These are phyloP conservation scores for Himalopsyche japonica DNA, from an alignment of 2,888 invertebrate genomes.

Conservation along the genomic window DNA sequence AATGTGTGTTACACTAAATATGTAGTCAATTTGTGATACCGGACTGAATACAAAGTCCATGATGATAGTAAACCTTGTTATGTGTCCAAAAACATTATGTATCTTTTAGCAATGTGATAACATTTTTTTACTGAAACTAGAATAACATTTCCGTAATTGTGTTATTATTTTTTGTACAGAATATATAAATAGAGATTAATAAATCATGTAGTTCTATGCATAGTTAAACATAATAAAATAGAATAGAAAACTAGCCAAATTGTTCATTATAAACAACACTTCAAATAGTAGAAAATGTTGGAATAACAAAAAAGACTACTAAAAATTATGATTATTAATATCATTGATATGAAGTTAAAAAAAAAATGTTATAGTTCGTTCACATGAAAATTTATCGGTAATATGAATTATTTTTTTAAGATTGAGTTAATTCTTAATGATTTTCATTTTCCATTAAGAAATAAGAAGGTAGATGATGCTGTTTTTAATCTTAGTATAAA, in stretches of 20 bases:
- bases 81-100: too few relatives aligned
- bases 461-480: neutral
- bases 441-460: neutral
- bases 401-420: too few relatives aligned
- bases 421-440: neutral
- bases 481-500: neutral
- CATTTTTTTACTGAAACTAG: neutral
- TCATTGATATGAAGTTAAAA: too few relatives aligned
- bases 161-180: neutral
- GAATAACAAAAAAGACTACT: too few relatives aligned
- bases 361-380: too few relatives aligned
- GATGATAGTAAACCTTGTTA: neutral
- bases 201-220: neutral
- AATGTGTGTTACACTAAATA: neutral
- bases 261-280: neutral
- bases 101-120: neutral
- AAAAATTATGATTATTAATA: too few relatives aligned
- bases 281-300: neutral
- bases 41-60: neutral
- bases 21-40: neutral
- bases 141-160: neutral
- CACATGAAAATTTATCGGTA: too few relatives aligned
- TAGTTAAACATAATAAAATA: neutral
- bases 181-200: neutral
- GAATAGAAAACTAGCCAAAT: neutral